Evolutionary conservation across 2,113 vertebrate genomes (phyloP), one percentile per base, ranked within the genome.

Genomic region (Brachypteracias leptosomus): DNA sequence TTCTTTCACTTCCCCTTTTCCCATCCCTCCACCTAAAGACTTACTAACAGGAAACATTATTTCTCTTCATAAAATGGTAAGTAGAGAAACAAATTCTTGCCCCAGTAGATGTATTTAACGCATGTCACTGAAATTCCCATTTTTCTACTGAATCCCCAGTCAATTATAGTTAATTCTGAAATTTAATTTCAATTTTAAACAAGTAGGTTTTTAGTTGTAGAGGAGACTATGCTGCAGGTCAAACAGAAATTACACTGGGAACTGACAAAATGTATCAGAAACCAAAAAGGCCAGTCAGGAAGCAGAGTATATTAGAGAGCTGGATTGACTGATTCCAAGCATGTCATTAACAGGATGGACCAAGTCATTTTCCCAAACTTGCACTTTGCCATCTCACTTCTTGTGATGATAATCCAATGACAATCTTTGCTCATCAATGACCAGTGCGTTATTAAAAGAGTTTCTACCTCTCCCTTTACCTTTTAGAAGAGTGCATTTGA

Each of bases 321-420:
- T 46, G 24, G 13, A 74, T 3, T 0, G 0, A 61, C 25, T 11
- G 16, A 67, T 38, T 42, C 7, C 9, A 49, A 21, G 11, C 26
- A 38, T 29, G 35, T 62, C 62, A 51, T 52, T 38, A 38, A 51
- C 33, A 46, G 47, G 29, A 68, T 2, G 9, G 16, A 52, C 24
- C 24, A 31, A 63, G 20, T 12, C 1, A 38, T 79, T 24, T 46
- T 75, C 36, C 44, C 29, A 74, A 26, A 46, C 12, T 70, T 35
- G 28, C 42, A 46, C 20, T 89, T 75, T 40, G 36, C 33, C 61
- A 20, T 58, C 51, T 75, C 31, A 47, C 28, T 84, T 73, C 54
- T 51, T 71, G 6, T n/a, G 13, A 33, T 25, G 14, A 51, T 26
- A 57, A 59, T 29, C 7, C 11, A 59, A 28, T 29, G 24, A 68